phyloP scores from a whole-genome alignment of 2,113 vertebrate genomes.

The Aspidoscelis tigris region DNA sequence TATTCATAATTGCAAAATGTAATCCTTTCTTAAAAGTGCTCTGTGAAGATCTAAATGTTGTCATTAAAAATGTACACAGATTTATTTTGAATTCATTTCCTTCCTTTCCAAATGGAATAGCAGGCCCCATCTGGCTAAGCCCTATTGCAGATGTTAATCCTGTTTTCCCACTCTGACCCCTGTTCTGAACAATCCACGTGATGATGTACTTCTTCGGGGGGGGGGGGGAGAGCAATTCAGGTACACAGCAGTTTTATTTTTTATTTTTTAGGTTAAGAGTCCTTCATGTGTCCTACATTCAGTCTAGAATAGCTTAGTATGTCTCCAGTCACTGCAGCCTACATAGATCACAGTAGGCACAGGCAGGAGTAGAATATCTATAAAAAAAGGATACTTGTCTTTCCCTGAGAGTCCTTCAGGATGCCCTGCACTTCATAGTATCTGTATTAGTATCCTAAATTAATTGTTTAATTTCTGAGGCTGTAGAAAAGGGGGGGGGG shows the following conservation, averaged over 20 bases:
- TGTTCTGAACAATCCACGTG: background rate
- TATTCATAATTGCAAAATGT: slow-evolving; percentile 57
- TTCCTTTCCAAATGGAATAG: slow-evolving; percentile 6
- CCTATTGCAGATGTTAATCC: background rate
- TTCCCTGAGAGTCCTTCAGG: no score
- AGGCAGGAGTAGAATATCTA: background rate
- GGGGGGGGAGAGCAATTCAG: no score
- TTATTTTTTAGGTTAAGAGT: no score
- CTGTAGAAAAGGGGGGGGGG: no score
- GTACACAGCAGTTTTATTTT: no score
- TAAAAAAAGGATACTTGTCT: background rate
- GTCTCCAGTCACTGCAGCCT: background rate
- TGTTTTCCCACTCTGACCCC: fast-evolving
- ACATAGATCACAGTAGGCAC: background rate
- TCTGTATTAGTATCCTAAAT: no score
- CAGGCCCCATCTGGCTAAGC: background rate
- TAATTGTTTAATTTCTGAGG: no score
- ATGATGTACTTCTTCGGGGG: background rate
- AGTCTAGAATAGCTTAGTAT: no score
- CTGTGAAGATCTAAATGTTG: slow-evolving; percentile 49
- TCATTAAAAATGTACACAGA: slow-evolving; percentile 64
- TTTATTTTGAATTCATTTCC: slow-evolving; percentile 37
- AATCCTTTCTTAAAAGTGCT: slow-evolving; percentile 38
- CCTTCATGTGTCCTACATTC: no score
- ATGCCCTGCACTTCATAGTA: no score